These are phyloP conservation scores for Castor canadensis DNA, from an alignment of 2,113 vertebrate species.

Conservation along the genomic window DNA sequence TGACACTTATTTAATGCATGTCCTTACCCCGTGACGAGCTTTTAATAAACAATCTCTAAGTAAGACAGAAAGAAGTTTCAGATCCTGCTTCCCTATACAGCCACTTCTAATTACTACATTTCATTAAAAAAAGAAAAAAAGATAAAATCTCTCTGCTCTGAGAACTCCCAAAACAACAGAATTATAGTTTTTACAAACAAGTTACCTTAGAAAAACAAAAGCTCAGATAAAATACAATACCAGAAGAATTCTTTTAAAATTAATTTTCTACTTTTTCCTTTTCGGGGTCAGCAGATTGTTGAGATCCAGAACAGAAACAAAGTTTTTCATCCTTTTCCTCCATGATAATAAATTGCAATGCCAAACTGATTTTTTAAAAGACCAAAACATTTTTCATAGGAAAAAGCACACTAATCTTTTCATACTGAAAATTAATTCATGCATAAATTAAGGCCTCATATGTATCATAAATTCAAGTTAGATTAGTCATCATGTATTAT, in stretches of 20 bases:
- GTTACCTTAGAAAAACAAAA: conserved; percentile 44
- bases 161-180: conserved; percentile 16
- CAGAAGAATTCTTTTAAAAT: conserved; percentile 38
- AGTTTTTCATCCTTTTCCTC: not conserved
- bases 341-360: not conserved
- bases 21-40: not conserved
- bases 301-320: conserved; percentile 1
- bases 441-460: not conserved
- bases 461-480: conserved; percentile 17
- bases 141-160: not conserved
- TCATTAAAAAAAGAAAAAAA: conserved; percentile 9
- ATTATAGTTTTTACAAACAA: conserved; percentile 22
- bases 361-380: conserved; percentile 7
- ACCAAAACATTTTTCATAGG: not conserved
- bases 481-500: not conserved
- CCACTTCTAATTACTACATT: not conserved
- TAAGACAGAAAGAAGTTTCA: conserved; percentile 12
- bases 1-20: not conserved
- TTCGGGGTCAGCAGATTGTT: conserved; percentile 3
- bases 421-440: conserved; percentile 27
- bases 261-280: conserved; percentile 20
- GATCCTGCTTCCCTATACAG: not conserved
- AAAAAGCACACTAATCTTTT: conserved; percentile 9
- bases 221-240: conserved; percentile 3
- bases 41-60: not conserved